A percentile compares a stretch with the other conserved stretches of the same genome.
phyloP scores from a whole-genome alignment of 2,888 invertebrate genomes.

The Erebia palarica region DNA sequence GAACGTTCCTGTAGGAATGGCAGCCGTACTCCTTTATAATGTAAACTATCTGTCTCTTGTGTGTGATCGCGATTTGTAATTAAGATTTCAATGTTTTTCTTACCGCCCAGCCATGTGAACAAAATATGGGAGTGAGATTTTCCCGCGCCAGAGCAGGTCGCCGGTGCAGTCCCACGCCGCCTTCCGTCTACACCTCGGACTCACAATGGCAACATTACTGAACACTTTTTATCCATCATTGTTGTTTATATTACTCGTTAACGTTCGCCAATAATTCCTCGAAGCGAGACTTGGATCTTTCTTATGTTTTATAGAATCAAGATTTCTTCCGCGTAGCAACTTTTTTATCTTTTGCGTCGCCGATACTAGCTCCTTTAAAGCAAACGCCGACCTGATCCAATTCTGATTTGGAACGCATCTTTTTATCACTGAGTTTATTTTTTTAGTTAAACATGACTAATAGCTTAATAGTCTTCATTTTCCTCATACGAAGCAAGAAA shows the following conservation, averaged over 20 bases:
- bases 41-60: conserved; percentile 5
- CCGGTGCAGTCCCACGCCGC: conserved; percentile 69
- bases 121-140: conserved; percentile 53
- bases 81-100: conserved; percentile 40
- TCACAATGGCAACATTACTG: conserved; percentile 71
- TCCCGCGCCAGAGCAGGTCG: conserved; percentile 67
- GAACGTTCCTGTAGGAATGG: background rate
- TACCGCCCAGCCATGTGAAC: conserved; percentile 43
- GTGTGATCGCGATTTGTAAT: conserved; percentile 34
- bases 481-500: background rate
- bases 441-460: background rate
- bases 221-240: conserved; percentile 67
- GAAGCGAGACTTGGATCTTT: conserved; percentile 71
- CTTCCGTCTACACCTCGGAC: conserved; percentile 68
- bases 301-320: conserved; percentile 60
- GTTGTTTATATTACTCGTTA: conserved; percentile 69
- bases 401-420: conserved; percentile 55
- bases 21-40: background rate
- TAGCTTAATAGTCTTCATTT: background rate
- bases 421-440: conserved; percentile 36
- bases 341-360: conserved; percentile 54
- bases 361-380: conserved; percentile 57
- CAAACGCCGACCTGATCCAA: conserved; percentile 58
- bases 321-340: conserved; percentile 67
- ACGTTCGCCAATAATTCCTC: conserved; percentile 66